These are phyloP conservation scores for Calcarius lapponicus DNA, from an alignment of 2,797 vertebrate species.

Conservation along the genomic window DNA sequence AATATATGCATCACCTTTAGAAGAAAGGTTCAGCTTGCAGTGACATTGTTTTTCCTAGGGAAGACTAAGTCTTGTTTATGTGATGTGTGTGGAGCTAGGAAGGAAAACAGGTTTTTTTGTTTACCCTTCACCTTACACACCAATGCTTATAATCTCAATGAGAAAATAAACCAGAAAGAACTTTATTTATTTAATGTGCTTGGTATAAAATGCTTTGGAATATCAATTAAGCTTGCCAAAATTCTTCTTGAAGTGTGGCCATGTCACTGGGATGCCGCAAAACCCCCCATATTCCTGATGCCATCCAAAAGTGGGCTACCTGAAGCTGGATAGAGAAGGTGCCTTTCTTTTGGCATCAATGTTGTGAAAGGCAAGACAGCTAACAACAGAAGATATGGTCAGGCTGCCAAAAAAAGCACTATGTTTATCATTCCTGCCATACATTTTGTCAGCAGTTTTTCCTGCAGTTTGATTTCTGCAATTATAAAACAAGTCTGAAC, in stretches of 20 bases:
- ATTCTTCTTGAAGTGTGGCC: not conserved
- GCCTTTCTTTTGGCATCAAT: conserved; percentile 31
- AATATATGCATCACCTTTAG: not conserved
- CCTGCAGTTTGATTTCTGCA: conserved; percentile 60
- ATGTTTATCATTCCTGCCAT: conserved; percentile 47
- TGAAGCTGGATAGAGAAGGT: not conserved
- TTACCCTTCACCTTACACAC: not conserved
- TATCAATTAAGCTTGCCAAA: not conserved
- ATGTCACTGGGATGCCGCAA: not conserved
- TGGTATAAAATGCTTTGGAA: not conserved
- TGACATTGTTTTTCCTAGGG: not conserved
- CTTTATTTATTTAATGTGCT: not conserved
- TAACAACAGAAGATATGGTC: conserved; percentile 42
- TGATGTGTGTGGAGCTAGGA: not conserved
- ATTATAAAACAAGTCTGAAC: conserved; percentile 57
- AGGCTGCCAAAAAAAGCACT: conserved; percentile 54
- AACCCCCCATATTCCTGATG: not conserved
- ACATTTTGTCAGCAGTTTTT: conserved; percentile 60
- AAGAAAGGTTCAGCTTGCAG: not conserved
- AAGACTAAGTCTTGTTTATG: not conserved
- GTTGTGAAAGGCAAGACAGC: conserved; percentile 53
- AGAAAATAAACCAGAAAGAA: not conserved
- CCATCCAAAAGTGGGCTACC: not conserved
- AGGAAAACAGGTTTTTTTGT: not conserved
- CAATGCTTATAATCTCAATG: not conserved